Percentiles rank a stretch among this genome's conserved stretches.
Evolutionary conservation across 2,113 vertebrate genomes (phyloP).

Genomic region (Entomyzon cyanotis): DNA sequence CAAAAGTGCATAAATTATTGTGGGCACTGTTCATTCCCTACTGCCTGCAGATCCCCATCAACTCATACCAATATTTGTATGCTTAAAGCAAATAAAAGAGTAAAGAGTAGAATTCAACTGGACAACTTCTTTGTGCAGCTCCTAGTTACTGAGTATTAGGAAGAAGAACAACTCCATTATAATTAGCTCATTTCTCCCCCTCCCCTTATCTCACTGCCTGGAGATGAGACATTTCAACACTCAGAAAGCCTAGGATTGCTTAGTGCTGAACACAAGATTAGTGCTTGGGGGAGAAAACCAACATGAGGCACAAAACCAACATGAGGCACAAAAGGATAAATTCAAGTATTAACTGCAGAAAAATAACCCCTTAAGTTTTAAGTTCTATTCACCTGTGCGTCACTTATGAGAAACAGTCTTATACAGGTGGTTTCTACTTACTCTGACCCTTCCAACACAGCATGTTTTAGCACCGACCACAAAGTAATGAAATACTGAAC

Average conservation of each 20-base stretch:
- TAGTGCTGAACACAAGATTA: neutral
- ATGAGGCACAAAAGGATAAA: neutral
- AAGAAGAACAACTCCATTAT: neutral
- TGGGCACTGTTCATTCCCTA: neutral
- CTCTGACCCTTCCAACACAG: neutral
- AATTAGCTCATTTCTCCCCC: neutral
- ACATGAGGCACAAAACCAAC: neutral
- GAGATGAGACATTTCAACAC: neutral
- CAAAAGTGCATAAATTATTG: neutral
- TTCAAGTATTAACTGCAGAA: neutral
- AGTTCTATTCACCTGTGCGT: neutral
- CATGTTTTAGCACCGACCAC: neutral
- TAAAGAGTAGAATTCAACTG: neutral
- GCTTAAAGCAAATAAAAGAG: neutral
- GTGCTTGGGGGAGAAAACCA: neutral
- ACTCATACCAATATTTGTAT: rapidly evolving
- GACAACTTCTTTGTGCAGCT: neutral
- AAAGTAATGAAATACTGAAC: neutral
- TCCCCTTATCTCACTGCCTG: neutral
- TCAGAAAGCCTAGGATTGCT: neutral
- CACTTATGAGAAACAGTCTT: neutral
- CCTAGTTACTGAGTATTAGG: neutral
- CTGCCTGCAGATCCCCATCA: neutral
- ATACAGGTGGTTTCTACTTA: neutral
- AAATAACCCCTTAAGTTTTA: neutral